These are phyloP conservation scores for Diaperis boleti DNA, from an alignment of 2,888 invertebrate genomes.

Conservation along the genomic window DNA sequence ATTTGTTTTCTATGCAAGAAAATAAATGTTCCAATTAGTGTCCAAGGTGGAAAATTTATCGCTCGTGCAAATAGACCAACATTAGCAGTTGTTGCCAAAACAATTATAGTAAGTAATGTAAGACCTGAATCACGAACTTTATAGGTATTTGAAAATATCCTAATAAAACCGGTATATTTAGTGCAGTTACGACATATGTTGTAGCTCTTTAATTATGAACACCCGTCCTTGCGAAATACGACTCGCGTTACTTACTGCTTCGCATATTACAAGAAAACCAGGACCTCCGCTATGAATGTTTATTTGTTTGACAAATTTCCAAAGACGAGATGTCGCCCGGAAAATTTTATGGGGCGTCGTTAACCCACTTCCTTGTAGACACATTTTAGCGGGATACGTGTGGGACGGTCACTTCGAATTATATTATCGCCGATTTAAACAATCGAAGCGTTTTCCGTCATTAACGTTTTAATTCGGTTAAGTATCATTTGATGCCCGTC, in stretches of 20 bases:
- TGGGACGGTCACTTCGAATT: too few relatives aligned
- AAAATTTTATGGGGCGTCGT: slow-evolving; percentile 8
- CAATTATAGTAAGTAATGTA: slow-evolving; percentile 49
- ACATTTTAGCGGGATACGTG: too few relatives aligned
- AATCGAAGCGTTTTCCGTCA: too few relatives aligned
- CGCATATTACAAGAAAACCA: slow-evolving; percentile 1
- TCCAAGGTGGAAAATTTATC: slow-evolving; percentile 41
- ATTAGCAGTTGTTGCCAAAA: slow-evolving; percentile 46
- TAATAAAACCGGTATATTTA: slow-evolving; percentile 41
- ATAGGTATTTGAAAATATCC: slow-evolving; percentile 41
- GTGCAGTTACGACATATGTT: slow-evolving; percentile 41
- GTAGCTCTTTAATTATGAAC: slow-evolving; percentile 44
- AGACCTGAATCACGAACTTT: slow-evolving; percentile 40
- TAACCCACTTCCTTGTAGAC: slow-evolving; percentile 16
- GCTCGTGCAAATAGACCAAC: slow-evolving; percentile 43
- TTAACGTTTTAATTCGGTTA: too few relatives aligned
- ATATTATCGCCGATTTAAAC: too few relatives aligned
- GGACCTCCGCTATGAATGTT: slow-evolving; percentile 13
- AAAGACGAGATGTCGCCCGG: slow-evolving; percentile 9
- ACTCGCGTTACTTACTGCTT: slow-evolving; percentile 22
- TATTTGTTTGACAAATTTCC: slow-evolving; percentile 35
- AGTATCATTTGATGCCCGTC: too few relatives aligned
- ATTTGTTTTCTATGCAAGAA: slow-evolving; percentile 37
- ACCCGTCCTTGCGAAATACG: slow-evolving; percentile 42
- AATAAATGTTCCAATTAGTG: slow-evolving; percentile 45